These are phyloP conservation scores for Drosophila pseudotalamancana DNA, from an alignment of 2,888 invertebrate genomes.

Conservation along the genomic window DNA sequence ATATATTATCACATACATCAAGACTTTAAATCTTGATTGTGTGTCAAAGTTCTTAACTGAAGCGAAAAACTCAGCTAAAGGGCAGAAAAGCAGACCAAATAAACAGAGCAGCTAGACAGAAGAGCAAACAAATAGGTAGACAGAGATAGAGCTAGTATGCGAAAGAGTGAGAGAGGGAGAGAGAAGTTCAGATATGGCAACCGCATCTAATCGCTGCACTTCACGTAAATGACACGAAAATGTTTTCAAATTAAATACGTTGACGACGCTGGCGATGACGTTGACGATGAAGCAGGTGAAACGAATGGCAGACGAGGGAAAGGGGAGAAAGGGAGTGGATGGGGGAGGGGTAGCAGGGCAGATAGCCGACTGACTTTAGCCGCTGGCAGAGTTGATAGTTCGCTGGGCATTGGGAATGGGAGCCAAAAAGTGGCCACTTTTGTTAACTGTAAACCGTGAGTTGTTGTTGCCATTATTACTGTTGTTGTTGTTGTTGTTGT, in stretches of 20 bases:
- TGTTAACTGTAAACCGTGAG: constrained; percentile 52
- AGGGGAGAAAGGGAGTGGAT: background rate
- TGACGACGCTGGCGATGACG: constrained; percentile 33
- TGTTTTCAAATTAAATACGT: constrained; percentile 67
- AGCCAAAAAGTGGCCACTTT: constrained; percentile 40
- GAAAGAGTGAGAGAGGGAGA: constrained; percentile 7
- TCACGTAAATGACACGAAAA: constrained; percentile 71
- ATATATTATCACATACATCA: no score
- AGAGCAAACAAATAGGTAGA: constrained; percentile 2
- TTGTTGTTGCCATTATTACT: constrained; percentile 6
- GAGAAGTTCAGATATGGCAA: constrained; percentile 34
- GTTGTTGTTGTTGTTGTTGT: constrained; percentile 10
- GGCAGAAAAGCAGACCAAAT: background rate
- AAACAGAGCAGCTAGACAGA: constrained; percentile 2
- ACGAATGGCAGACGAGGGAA: background rate
- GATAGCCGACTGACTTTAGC: constrained; percentile 10
- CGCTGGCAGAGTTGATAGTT: constrained; percentile 52
- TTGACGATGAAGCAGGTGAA: constrained; percentile 12
- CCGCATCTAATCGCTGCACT: constrained; percentile 68
- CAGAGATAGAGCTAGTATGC: background rate
- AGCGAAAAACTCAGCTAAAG: background rate
- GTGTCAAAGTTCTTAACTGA: background rate
- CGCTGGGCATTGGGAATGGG: constrained; percentile 49
- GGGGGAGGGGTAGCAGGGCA: background rate
- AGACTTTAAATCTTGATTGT: no score